phyloP scores from a whole-genome alignment of 64 coral and sea anemone species.

The Montipora sp. region DNA sequence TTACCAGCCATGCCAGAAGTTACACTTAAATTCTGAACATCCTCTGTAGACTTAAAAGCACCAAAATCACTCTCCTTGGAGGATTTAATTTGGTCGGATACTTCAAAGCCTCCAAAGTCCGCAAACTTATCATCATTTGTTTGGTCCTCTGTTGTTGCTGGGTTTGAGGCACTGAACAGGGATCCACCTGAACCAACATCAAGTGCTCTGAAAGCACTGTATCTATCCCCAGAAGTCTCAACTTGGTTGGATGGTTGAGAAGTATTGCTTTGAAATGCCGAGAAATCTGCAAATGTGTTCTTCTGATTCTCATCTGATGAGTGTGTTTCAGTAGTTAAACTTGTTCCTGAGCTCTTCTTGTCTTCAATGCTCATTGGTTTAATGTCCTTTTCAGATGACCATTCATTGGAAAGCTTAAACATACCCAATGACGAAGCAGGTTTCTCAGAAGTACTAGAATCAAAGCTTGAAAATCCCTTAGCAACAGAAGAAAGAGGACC shows the following conservation, averaged over 20 bases:
- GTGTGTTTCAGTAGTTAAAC: background rate
- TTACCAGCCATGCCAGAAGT: background rate
- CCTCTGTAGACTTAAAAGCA: conserved; percentile 15
- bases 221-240: conserved; percentile 8
- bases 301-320: background rate
- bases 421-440: conserved; percentile 4
- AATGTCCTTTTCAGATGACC: background rate
- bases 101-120: conserved; percentile 49
- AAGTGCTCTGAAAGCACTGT: conserved; percentile 2
- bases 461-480: background rate
- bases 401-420: conserved; percentile 19
- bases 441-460: background rate
- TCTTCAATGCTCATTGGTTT: background rate
- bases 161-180: background rate
- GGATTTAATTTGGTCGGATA: conserved; percentile 8
- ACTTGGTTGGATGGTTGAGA: background rate
- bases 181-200: conserved; percentile 7
- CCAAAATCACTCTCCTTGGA: conserved; percentile 16
- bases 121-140: conserved; percentile 14
- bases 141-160: background rate
- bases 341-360: background rate
- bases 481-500: background rate
- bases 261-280: background rate
- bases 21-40: background rate
- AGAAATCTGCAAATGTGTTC: conserved; percentile 21